Evolutionary conservation across 2,113 vertebrate genomes (phyloP), one percentile per base, ranked within the genome.

Genomic region (Agelaius tricolor): DNA sequence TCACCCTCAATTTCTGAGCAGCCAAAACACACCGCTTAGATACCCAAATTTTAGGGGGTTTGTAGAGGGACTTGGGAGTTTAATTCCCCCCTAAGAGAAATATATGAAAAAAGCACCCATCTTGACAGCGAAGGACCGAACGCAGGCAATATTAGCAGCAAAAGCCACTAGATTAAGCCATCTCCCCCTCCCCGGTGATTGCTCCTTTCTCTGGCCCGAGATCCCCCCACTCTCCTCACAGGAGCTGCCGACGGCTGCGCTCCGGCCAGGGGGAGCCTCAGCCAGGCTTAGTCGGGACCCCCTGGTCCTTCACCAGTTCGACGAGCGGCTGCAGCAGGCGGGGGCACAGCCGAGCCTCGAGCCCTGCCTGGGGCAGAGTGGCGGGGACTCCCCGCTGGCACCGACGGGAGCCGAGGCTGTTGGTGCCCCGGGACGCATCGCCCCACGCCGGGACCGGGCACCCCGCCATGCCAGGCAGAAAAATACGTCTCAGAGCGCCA

Each of bases 261-360:
- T 8, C 4, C 43, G 18, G 30, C 52, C 52, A 12, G 52, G 54
- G 54, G 2, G 13, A 57, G 30, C 7, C 52, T 11, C 26, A 14
- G 41, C 46, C 26, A 39, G 52, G 0, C 74, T 27, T 9, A 26
- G 23, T 1, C 43, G 2, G 11, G 35, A 15, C 21, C 21, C 47
- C 10, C 16, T 2, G 27, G 4, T 41, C 47, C 49, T 30, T 54
- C 63, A 26, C 58, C 68, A 23, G 14, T 11, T 14, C 33, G 1
- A 37, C 15, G 10, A 26, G 44, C 1, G 3, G 12, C 0, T 49
- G 18, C 3, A 27, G 19, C 35, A 24, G 46, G 24, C 4, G 7
- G 6, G 0, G 46, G 13, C 1, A 31, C 66, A 41, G 51, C 43
- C 51, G 19, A 41, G 43, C 13, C 43, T 23, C 46, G 12, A 47